Base-by-base conservation (phyloP, 2,113 vertebrate species). In the Ceyx melanurus region DNA sequence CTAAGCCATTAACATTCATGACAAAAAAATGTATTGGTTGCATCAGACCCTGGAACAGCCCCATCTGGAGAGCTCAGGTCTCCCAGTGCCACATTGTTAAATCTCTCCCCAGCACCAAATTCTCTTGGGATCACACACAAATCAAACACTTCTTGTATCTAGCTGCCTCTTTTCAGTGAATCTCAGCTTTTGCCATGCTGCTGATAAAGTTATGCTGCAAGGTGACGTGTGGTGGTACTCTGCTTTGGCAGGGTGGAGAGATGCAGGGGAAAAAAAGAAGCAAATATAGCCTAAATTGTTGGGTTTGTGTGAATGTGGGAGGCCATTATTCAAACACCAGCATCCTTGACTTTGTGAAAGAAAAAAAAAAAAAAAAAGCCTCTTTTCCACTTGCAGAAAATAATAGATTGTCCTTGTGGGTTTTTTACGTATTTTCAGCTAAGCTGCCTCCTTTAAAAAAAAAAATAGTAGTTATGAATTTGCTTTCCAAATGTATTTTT, bases 401-500 rank as follows among this genome's bases (percentile, higher is more conserved):
- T 93, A 96, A 96, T 93, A 92, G 95, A 96, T 97, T 54, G 81
- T 89, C 74, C 48, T 89, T 75, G 54, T 81, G 48, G 48, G 35
- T 25, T 95, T 95, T 85, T 86, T 86, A 88, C 2, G 9, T 89
- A 90, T 91, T 95, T 94, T 92, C 90, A 95, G 79, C 62, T 95
- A 96, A 96, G 84, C 82, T 89, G 40, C 51, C 70, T 80, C 40
- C 72, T 86, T 93, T 29, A 56, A 90, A 93, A 93, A 81, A 89
- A 90, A 56, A 70, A 68, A 35, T 37, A 37, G 89, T 95, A 95
- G 88, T 93, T 96, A 96, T 37, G 58, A 95, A 97, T 96, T 96
- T 95, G 72, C 71, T 97, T 97, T 94, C 93, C 85, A 86, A 92
- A 94, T 94, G 81, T 91, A 89, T 95, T 95, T 95, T 96, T 94